A percentile compares a stretch with the other conserved stretches of the same genome.
These are phyloP conservation scores for Kryptolebias ocellatus DNA, from an alignment of 2,797 vertebrate species.

Conservation along the genomic window DNA sequence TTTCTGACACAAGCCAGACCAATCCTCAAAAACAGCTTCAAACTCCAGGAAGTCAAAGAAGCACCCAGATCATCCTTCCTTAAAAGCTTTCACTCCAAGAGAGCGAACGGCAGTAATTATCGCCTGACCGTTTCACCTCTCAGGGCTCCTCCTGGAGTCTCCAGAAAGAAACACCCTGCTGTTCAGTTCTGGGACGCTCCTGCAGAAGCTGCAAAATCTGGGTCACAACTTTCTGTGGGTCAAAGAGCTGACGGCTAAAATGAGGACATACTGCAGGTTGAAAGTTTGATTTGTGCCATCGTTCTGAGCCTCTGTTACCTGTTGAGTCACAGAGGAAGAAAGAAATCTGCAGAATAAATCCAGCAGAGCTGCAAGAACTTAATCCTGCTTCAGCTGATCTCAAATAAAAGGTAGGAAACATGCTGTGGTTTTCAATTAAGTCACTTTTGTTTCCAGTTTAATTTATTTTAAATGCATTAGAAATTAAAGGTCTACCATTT, in stretches of 20 bases:
- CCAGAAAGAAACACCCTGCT: slow-evolving; percentile 72
- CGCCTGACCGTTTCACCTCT: slow-evolving; percentile 60
- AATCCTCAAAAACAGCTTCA: not conserved
- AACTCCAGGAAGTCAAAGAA: not conserved
- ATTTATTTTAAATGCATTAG: too few species aligned
- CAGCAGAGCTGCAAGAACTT: too few species aligned
- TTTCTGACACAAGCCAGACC: not conserved
- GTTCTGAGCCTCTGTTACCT: slow-evolving; percentile 1
- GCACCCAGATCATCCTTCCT: slow-evolving; percentile 25
- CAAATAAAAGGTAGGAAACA: too few species aligned
- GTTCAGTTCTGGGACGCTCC: slow-evolving; percentile 57
- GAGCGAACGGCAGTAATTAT: slow-evolving; percentile 47
- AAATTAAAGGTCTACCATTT: too few species aligned
- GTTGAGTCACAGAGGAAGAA: too few species aligned
- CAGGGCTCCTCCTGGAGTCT: slow-evolving; percentile 62
- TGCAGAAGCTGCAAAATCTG: slow-evolving; percentile 50
- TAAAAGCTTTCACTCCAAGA: slow-evolving; percentile 20
- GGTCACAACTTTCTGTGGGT: slow-evolving; percentile 46
- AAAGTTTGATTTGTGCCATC: not conserved
- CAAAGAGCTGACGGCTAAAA: slow-evolving; percentile 18
- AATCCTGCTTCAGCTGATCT: too few species aligned
- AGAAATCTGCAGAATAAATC: too few species aligned
- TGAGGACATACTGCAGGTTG: slow-evolving; percentile 3
- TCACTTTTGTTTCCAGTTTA: too few species aligned
- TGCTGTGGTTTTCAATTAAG: too few species aligned